phyloP scores from a whole-genome alignment of 1,140 invertebrate species.

The Lasioglossum albipes region DNA sequence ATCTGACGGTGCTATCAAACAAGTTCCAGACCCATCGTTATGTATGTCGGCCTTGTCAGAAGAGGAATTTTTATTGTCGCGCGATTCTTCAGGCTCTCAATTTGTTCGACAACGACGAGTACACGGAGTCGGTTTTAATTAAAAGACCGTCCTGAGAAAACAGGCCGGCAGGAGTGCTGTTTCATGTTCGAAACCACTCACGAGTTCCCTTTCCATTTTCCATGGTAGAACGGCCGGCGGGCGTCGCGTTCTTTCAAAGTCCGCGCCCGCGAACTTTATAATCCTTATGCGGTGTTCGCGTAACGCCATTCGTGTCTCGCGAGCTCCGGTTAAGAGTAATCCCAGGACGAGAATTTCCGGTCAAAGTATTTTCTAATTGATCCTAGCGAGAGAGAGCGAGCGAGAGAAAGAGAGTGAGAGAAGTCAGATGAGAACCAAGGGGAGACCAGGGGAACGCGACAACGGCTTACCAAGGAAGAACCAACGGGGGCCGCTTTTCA shows the following conservation, averaged over 20 bases:
- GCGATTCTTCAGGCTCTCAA: neutral
- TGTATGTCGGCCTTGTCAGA: neutral
- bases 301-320: slow-evolving; percentile 12
- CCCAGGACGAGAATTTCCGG: slow-evolving; percentile 8
- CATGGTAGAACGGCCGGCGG: neutral
- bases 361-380: slow-evolving; percentile 66
- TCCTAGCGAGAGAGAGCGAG: neutral
- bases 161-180: neutral
- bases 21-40: too few species aligned
- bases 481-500: slow-evolving; percentile 30
- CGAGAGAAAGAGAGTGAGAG: too few species aligned
- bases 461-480: slow-evolving; percentile 13
- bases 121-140: slow-evolving; percentile 15
- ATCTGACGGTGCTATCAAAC: too few species aligned
- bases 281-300: slow-evolving; percentile 31
- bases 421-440: slow-evolving; percentile 1
- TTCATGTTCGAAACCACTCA: neutral
- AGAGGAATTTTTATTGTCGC: neutral
- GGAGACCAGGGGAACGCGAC: slow-evolving; percentile 12
- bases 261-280: slow-evolving; percentile 39
- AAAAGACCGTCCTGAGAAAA: neutral
- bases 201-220: neutral
- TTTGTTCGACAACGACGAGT: neutral
- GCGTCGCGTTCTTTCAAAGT: slow-evolving; percentile 25
- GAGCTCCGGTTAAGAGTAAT: slow-evolving; percentile 56